Percentiles rank a stretch among this genome's conserved stretches.
Evolutionary conservation across 30 jellyfish, hydroid and myxozoan species (phyloP).

Genomic region (Haliclystus octoradiatus): DNA sequence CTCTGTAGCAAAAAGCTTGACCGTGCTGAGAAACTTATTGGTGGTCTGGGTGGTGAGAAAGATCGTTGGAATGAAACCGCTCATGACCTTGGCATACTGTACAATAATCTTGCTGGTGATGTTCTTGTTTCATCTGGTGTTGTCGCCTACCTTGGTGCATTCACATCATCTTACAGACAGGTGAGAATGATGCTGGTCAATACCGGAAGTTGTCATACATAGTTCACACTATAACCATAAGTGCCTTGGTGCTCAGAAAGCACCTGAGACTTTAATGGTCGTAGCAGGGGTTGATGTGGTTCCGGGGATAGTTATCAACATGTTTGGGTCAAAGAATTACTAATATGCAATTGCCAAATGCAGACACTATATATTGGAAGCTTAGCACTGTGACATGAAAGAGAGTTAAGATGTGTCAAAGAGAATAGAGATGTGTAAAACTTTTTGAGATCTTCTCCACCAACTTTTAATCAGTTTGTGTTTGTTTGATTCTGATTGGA

Average conservation of each 20-base stretch:
- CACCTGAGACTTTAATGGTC: not conserved
- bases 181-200: too few relatives aligned
- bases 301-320: not conserved
- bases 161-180: slow-evolving; percentile 83
- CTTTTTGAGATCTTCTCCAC: too few relatives aligned
- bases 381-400: too few relatives aligned
- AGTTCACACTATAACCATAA: not conserved
- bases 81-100: slow-evolving; percentile 51
- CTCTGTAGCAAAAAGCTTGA: slow-evolving; percentile 83
- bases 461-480: too few relatives aligned
- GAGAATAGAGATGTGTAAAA: too few relatives aligned
- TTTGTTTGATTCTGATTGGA: too few relatives aligned
- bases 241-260: not conserved
- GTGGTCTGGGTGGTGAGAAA: slow-evolving; percentile 97
- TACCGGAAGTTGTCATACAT: not conserved
- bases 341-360: not conserved
- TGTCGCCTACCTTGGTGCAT: slow-evolving; percentile 97
- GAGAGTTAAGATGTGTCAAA: too few relatives aligned
- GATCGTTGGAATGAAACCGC: slow-evolving; percentile 97
- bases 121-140: slow-evolving; percentile 90
- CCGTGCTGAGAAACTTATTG: slow-evolving; percentile 94
- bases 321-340: not conserved
- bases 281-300: not conserved
- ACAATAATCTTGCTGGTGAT: slow-evolving; percentile 88
- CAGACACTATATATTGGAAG: too few relatives aligned